Conservation (phyloP, 2,888 invertebrate genomes). For the Silvanus unidentatus region DNA sequence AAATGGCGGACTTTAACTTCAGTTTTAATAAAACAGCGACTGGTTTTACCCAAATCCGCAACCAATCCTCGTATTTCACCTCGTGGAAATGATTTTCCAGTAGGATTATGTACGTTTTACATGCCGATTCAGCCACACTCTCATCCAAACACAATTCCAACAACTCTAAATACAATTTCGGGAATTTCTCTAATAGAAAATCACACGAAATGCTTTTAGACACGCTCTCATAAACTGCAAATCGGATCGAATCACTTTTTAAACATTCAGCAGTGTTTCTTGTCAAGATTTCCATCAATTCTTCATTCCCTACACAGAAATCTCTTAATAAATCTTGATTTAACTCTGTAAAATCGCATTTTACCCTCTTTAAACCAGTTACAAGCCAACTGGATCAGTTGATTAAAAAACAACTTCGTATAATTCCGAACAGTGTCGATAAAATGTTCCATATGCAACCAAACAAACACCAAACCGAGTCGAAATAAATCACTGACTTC, state of each 20-base stretch:
- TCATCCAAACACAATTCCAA: slow-evolving; percentile 3
- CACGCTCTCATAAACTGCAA: slow-evolving; percentile 23
- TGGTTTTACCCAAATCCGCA: slow-evolving; percentile 46
- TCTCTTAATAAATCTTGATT: too few relatives aligned
- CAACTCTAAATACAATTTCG: slow-evolving; percentile 3
- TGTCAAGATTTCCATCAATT: slow-evolving; percentile 20
- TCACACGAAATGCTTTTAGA: background rate
- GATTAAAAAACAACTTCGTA: slow-evolving; percentile 49
- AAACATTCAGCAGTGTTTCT: slow-evolving; percentile 21
- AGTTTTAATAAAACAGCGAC: slow-evolving; percentile 21
- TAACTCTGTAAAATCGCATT: too few relatives aligned
- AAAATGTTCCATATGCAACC: slow-evolving; percentile 58
- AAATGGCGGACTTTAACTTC: too few relatives aligned
- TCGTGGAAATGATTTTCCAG: slow-evolving; percentile 48
- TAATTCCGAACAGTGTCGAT: slow-evolving; percentile 60
- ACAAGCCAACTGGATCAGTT: slow-evolving; percentile 43
- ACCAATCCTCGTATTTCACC: slow-evolving; percentile 43
- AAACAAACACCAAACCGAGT: slow-evolving; percentile 47
- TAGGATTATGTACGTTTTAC: slow-evolving; percentile 51
- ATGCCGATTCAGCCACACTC: slow-evolving; percentile 31
- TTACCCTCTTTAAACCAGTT: too few relatives aligned
- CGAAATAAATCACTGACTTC: slow-evolving; percentile 34
- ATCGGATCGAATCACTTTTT: slow-evolving; percentile 18
- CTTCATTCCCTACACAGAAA: slow-evolving; percentile 18
- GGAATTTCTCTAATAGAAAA: slow-evolving; percentile 4